Evolutionary conservation across 2,797 vertebrate species (phyloP), one percentile per base, ranked within the genome.

Genomic region (Poeciliopsis paucimaculata): DNA sequence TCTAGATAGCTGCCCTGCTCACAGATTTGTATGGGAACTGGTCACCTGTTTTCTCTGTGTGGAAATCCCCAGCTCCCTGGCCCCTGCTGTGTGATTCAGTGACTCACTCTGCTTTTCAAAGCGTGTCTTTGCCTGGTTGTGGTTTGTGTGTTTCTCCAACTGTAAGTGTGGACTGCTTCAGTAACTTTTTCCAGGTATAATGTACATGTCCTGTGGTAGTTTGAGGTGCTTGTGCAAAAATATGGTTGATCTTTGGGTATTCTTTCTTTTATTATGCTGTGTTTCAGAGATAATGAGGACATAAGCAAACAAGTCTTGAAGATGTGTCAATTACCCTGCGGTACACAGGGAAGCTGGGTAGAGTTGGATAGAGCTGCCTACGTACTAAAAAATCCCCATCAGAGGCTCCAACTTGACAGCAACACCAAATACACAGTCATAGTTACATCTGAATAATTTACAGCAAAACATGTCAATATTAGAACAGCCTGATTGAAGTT

Each of bases 1-100:
- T 90, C 84, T 88, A 85, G 13, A 18, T 82, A 78, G 78, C 79
- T 68, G 75, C 74, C 74, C 85, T 85, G 78, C 76, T 82, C 86
- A 81, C 64, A 86, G 84, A 91, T 90, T 82, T 91, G 78, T 90
- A 86, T 82, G 80, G 82, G 82, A 90, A 79, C 79, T 26, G 84
- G 88, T 94, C 92, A 94, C 91, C 94, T 93, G 92, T 87, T 93
- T 95, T 90, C 81, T 81, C 75, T 28, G 60, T 71, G 83, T 94
- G 95, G 95, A 95, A 96, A 94, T 94, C 90, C 95, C 95, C 95
- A 88, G 34, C 88, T 93, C 94, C 86, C 82, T 80, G 77, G 90
- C 92, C 88, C 87, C 82, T 88, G 77, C 82, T 91, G 87, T 79
- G 82, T 83, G 92, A 85, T 4, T 68, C 87, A 88, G 9, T 94